Percentiles rank a stretch among this genome's conserved stretches.
These are phyloP conservation scores for Polia nebulosa DNA, from an alignment of 2,888 invertebrate genomes.

Conservation along the genomic window DNA sequence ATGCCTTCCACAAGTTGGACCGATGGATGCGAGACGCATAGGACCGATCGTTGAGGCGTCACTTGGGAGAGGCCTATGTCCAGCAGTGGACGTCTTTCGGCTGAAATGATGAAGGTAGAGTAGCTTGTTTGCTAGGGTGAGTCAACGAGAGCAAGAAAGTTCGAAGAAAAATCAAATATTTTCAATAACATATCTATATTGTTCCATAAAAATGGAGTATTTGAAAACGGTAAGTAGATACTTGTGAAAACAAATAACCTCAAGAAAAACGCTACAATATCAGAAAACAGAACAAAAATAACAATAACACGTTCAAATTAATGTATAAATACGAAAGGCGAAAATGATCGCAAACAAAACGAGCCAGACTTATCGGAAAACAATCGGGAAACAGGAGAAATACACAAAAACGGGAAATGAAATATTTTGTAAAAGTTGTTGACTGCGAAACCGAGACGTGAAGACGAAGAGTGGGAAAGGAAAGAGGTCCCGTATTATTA, in stretches of 20 bases:
- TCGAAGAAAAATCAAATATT: too few species aligned
- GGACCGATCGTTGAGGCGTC: too few species aligned
- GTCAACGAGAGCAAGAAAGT: too few species aligned
- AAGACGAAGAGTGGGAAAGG: conserved; percentile 18
- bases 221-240: too few species aligned
- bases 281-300: conserved; percentile 8
- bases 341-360: conserved; percentile 38
- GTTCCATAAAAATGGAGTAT: too few species aligned
- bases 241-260: not conserved
- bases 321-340: conserved; percentile 30
- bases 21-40: too few species aligned
- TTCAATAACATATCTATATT: too few species aligned
- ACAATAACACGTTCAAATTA: conserved; percentile 24
- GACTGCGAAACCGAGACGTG: conserved; percentile 34
- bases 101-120: not conserved
- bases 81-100: too few species aligned
- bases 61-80: too few species aligned
- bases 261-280: not conserved
- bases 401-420: conserved; percentile 27
- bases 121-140: not conserved
- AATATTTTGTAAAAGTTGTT: conserved; percentile 49
- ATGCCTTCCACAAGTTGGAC: too few species aligned
- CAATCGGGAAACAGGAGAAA: conserved; percentile 28
- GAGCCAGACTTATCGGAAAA: conserved; percentile 36
- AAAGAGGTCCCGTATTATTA: too few species aligned